Evolutionary conservation across 2,888 invertebrate species (phyloP).

Genomic region (Aphrophora alni): DNA sequence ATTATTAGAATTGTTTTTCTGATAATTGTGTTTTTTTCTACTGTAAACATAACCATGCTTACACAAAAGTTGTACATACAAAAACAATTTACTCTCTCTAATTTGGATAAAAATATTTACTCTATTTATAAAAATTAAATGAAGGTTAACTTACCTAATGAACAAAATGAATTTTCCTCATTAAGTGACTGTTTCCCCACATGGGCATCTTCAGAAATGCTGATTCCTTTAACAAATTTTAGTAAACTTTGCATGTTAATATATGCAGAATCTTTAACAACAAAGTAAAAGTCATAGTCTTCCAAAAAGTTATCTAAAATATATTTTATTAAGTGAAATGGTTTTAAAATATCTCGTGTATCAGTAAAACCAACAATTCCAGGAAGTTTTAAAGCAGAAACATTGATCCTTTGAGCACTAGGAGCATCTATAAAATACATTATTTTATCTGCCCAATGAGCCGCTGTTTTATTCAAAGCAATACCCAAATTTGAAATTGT

Average conservation of each 20-base stretch:
- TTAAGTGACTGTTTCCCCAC: slow-evolving; percentile 70
- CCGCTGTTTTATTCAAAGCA: slow-evolving; percentile 89
- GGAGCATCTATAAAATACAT: slow-evolving; percentile 74
- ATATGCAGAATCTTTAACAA: slow-evolving; percentile 84
- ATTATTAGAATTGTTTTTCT: too few species aligned
- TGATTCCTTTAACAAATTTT: slow-evolving; percentile 75
- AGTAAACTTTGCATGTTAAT: slow-evolving; percentile 79
- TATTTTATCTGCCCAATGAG: slow-evolving; percentile 82
- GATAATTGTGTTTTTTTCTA: too few species aligned
- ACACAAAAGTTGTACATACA: too few species aligned
- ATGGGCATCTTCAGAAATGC: slow-evolving; percentile 85
- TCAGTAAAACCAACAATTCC: slow-evolving; percentile 90
- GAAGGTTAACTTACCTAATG: slow-evolving; percentile 62
- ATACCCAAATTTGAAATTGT: slow-evolving; percentile 75
- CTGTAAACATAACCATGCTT: too few species aligned
- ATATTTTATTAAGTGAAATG: slow-evolving; percentile 89
- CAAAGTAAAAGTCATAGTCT: slow-evolving; percentile 91
- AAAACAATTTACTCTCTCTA: too few species aligned
- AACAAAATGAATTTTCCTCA: slow-evolving; percentile 68
- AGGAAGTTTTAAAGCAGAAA: slow-evolving; percentile 59
- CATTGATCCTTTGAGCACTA: slow-evolving; percentile 57
- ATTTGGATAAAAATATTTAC: too few species aligned
- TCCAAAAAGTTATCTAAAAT: slow-evolving; percentile 87
- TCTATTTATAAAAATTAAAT: too few species aligned
- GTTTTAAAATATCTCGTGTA: slow-evolving; percentile 73